Percentiles rank a stretch among this genome's conserved stretches.
phyloP scores from a whole-genome alignment of 2,797 vertebrate species.

The Takifugu ocellatus region DNA sequence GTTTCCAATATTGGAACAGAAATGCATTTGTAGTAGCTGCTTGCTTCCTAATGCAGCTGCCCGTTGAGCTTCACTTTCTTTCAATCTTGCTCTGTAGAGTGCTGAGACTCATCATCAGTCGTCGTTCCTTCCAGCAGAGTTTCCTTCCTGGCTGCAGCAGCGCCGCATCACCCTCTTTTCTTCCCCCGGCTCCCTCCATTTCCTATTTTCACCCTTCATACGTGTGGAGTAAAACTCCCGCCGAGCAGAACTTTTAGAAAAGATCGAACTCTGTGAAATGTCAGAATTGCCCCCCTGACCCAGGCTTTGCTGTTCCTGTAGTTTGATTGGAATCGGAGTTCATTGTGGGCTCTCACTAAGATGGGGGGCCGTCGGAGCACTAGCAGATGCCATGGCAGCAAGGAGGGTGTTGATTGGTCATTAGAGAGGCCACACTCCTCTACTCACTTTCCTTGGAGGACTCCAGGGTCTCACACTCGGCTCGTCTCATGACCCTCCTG shows the following conservation, averaged over 20 bases:
- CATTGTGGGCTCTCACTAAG: slow-evolving; percentile 66
- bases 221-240: slow-evolving; percentile 48
- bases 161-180: slow-evolving; percentile 36
- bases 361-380: slow-evolving; percentile 65
- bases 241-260: slow-evolving; percentile 63
- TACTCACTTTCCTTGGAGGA: slow-evolving; percentile 59
- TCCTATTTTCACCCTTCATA: slow-evolving; percentile 33
- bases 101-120: too few species aligned
- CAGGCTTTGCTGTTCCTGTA: slow-evolving; percentile 30
- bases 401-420: slow-evolving; percentile 81
- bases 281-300: slow-evolving; percentile 68
- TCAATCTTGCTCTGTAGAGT: too few species aligned
- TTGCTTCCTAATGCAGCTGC: too few species aligned
- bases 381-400: slow-evolving; percentile 73
- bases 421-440: slow-evolving; percentile 72
- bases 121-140: too few species aligned
- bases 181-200: slow-evolving; percentile 35
- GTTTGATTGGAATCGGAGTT: slow-evolving; percentile 69
- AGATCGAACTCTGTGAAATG: slow-evolving; percentile 68
- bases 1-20: neutral
- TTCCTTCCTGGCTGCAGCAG: slow-evolving; percentile 33
- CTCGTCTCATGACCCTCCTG: slow-evolving; percentile 51
- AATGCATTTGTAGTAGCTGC: too few species aligned
- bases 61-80: too few species aligned
- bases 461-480: slow-evolving; percentile 62